Conservation (phyloP, 1,140 invertebrate species). For the Temnothorax curvispinosus region DNA sequence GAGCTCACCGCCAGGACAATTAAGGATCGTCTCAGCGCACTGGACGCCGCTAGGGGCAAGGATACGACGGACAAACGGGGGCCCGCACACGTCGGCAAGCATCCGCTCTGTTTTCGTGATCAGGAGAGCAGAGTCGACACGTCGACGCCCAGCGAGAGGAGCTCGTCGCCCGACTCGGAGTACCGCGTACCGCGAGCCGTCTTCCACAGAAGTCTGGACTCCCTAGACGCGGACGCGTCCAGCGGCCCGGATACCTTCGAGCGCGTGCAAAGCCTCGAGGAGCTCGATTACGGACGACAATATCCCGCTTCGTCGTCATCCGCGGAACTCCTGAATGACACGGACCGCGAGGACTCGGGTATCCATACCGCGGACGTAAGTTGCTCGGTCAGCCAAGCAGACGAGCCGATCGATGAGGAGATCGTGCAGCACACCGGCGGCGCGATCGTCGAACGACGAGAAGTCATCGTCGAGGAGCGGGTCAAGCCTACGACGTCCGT, state of each 20-base stretch:
- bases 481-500: background rate
- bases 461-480: slow-evolving; percentile 51
- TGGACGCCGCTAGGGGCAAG: slow-evolving; percentile 86
- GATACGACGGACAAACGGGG: slow-evolving; percentile 81
- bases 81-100: slow-evolving; percentile 63
- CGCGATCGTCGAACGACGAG: slow-evolving; percentile 75
- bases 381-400: slow-evolving; percentile 90
- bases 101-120: slow-evolving; percentile 78
- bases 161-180: slow-evolving; percentile 83
- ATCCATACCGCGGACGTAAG: slow-evolving; percentile 93
- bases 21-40: slow-evolving; percentile 86
- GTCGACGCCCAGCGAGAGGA: slow-evolving; percentile 78
- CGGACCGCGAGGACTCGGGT: slow-evolving; percentile 92
- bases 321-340: slow-evolving; percentile 87
- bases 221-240: slow-evolving; percentile 86
- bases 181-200: slow-evolving; percentile 81
- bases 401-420: slow-evolving; percentile 87
- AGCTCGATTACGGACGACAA: slow-evolving; percentile 86
- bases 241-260: slow-evolving; percentile 87
- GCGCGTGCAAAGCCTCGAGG: slow-evolving; percentile 89
- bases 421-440: slow-evolving; percentile 69
- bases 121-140: slow-evolving; percentile 73
- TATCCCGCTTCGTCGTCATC: slow-evolving; percentile 87
- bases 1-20: slow-evolving; percentile 86
- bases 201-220: slow-evolving; percentile 89